Conservation (phyloP, 2,797 vertebrate species). For the Valencia hispanica region DNA sequence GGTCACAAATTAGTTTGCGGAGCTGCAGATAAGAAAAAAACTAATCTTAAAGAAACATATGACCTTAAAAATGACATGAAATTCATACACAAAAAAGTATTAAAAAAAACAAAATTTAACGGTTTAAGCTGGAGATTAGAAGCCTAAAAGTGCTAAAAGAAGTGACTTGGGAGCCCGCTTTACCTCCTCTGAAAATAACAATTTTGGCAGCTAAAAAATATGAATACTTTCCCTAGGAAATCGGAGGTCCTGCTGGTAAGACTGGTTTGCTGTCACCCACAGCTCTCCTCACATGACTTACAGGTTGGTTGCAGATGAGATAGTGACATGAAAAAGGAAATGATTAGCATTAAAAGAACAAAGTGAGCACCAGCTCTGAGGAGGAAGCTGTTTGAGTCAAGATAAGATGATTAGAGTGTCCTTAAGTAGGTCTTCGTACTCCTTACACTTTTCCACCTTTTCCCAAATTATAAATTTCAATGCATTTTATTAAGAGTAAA, state of each 20-base stretch:
- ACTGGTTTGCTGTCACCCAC: constrained; percentile 9
- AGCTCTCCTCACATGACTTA: constrained; percentile 11
- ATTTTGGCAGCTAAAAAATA: background rate
- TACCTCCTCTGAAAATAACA: constrained; percentile 15
- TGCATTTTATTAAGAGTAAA: background rate
- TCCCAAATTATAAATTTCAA: background rate
- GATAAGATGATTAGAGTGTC: background rate
- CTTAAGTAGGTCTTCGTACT: background rate
- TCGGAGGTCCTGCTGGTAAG: constrained; percentile 37
- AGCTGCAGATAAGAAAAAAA: constrained; percentile 57
- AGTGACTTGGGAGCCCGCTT: constrained; percentile 17
- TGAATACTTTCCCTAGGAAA: constrained; percentile 6
- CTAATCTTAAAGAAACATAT: constrained; percentile 36
- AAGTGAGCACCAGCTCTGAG: background rate
- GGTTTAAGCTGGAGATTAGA: constrained; percentile 27
- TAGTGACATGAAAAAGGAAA: background rate
- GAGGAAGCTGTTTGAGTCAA: background rate
- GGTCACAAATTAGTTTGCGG: constrained; percentile 71
- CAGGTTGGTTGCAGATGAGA: background rate
- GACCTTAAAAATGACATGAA: constrained; percentile 37
- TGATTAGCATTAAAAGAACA: constrained; percentile 22
- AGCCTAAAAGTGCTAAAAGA: constrained; percentile 69
- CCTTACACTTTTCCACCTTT: background rate
- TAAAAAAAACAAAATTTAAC: constrained; percentile 22
- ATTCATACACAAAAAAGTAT: constrained; percentile 40